Conservation (phyloP, 2,797 vertebrate species). For the Xerus rutilus region DNA sequence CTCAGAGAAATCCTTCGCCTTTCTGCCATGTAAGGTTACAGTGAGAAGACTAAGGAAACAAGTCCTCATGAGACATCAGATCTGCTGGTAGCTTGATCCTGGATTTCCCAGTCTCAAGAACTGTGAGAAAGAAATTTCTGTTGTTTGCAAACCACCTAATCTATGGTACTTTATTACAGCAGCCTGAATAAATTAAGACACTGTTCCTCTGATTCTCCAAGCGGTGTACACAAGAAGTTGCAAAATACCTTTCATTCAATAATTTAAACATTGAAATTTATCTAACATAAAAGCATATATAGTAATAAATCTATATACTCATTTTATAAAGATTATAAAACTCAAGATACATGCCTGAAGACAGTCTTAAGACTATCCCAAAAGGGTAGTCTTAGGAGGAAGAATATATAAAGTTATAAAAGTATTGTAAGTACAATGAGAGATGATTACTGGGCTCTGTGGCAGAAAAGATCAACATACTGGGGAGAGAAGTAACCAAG, state of each 20-base stretch:
- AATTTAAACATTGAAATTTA: not conserved
- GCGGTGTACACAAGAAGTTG: not conserved
- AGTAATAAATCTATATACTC: not conserved
- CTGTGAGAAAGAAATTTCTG: no score
- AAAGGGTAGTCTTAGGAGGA: not conserved
- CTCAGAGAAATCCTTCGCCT: not conserved
- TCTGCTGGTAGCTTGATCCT: no score
- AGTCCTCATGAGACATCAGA: not conserved
- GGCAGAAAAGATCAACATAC: not conserved
- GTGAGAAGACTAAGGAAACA: not conserved
- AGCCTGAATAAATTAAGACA: not conserved
- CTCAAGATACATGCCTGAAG: not conserved
- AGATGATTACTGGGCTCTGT: not conserved
- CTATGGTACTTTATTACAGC: not conserved
- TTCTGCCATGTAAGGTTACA: not conserved
- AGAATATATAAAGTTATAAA: conserved; percentile 6
- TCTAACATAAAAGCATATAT: not conserved
- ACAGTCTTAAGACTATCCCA: not conserved
- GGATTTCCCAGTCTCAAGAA: no score
- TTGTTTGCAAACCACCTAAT: no score
- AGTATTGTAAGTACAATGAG: not conserved
- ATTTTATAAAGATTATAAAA: not conserved
- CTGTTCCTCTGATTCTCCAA: not conserved
- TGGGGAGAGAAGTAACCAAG: not conserved
- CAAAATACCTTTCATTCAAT: no score